A percentile compares a stretch with the other conserved stretches of the same genome.
Evolutionary conservation across 1,140 invertebrate species (phyloP).

Genomic region (Ladona fulva): DNA sequence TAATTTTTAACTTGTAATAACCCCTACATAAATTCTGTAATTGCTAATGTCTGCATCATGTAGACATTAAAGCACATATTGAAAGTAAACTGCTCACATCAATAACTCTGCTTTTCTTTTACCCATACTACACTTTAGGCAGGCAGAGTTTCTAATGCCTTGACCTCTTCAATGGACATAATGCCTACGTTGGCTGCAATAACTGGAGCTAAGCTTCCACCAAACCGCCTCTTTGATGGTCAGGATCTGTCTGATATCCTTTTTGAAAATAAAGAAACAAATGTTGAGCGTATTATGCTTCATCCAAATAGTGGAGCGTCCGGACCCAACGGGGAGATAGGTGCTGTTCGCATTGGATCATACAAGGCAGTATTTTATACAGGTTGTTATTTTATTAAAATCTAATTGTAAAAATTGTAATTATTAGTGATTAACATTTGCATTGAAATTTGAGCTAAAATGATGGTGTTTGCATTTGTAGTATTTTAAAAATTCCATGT

Average conservation of each 20-base stretch:
- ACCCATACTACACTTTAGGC: too few relatives aligned
- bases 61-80: too few relatives aligned
- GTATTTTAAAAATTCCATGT: too few relatives aligned
- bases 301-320: conserved; percentile 23
- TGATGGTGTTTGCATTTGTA: too few relatives aligned
- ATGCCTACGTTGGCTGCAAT: conserved; percentile 22
- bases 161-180: conserved; percentile 22
- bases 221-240: conserved; percentile 21
- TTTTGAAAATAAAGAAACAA: neutral
- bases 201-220: conserved; percentile 16
- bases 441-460: too few relatives aligned
- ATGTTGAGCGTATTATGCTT: conserved; percentile 20
- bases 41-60: too few relatives aligned
- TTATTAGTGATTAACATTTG: too few relatives aligned
- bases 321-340: conserved; percentile 19
- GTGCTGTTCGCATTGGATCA: conserved; percentile 22
- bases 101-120: too few relatives aligned
- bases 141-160: conserved; percentile 17
- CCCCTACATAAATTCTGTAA: too few relatives aligned
- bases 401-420: too few relatives aligned
- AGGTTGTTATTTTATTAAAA: conserved; percentile 15
- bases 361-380: conserved; percentile 25
- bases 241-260: conserved; percentile 20
- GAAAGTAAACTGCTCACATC: too few relatives aligned
- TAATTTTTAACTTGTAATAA: too few relatives aligned